These are phyloP conservation scores for Cantharis lateralis DNA, from an alignment of 2,888 invertebrate species.

Conservation along the genomic window DNA sequence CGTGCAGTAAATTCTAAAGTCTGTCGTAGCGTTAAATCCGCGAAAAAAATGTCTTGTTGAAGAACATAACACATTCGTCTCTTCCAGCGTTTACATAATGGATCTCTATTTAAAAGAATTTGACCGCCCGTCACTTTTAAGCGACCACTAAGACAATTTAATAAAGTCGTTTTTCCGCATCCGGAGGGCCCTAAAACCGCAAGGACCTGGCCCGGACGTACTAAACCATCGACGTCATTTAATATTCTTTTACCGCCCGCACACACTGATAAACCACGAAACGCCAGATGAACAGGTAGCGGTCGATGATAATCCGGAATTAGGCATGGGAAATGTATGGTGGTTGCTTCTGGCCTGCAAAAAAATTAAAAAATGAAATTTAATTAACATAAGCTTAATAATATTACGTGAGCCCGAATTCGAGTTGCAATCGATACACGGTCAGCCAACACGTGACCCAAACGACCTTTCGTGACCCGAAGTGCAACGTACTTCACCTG, in stretches of 20 bases:
- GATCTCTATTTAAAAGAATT: constrained; percentile 52
- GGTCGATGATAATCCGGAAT: constrained; percentile 58
- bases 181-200: constrained; percentile 85
- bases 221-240: constrained; percentile 73
- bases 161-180: constrained; percentile 76
- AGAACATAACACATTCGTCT: constrained; percentile 80
- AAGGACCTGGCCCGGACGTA: constrained; percentile 76
- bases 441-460: constrained; percentile 33
- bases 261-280: constrained; percentile 65
- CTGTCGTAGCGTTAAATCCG: constrained; percentile 76
- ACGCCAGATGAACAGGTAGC: constrained; percentile 68
- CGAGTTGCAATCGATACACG: constrained; percentile 24
- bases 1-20: constrained; percentile 69
- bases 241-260: constrained; percentile 63
- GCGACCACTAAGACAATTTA: constrained; percentile 77
- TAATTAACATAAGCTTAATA: constrained; percentile 10
- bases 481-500: constrained; percentile 38
- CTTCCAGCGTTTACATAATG: constrained; percentile 60
- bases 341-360: constrained; percentile 65
- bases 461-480: constrained; percentile 37
- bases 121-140: constrained; percentile 68
- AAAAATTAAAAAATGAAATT: constrained; percentile 36
- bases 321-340: constrained; percentile 65
- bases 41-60: constrained; percentile 82
- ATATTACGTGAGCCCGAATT: constrained; percentile 3